Evolutionary conservation across 30 jellyfish, hydroid and myxozoan species (phyloP).

Genomic region (Clytia hemisphaerica): DNA sequence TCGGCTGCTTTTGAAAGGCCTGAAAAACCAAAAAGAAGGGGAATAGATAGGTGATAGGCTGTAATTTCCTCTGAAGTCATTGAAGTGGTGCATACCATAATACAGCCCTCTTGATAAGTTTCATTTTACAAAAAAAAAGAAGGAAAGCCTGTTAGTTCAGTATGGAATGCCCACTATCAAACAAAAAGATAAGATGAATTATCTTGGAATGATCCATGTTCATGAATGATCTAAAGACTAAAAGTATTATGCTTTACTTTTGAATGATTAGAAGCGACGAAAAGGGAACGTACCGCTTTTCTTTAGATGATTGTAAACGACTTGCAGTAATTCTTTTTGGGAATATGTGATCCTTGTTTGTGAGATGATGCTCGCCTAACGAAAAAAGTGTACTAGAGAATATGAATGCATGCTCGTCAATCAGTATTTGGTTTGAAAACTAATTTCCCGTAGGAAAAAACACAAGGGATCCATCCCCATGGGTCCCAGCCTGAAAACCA

Average conservation of each 20-base stretch:
- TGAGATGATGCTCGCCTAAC: conserved; percentile 63
- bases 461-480: neutral
- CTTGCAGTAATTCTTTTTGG: conserved; percentile 67
- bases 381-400: neutral
- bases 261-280: too few relatives aligned
- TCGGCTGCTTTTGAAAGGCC: conserved; percentile 24
- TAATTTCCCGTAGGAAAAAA: neutral
- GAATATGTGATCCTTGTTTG: conserved; percentile 77
- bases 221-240: conserved; percentile 8
- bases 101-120: too few relatives aligned
- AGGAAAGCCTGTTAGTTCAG: too few relatives aligned
- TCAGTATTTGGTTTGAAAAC: neutral
- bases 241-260: too few relatives aligned
- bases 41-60: neutral
- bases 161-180: too few relatives aligned
- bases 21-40: neutral
- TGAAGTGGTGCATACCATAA: too few relatives aligned
- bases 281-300: conserved; percentile 38
- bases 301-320: conserved; percentile 41
- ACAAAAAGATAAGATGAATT: too few relatives aligned
- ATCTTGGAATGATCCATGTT: conserved; percentile 19
- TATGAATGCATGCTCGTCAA: neutral
- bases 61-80: too few relatives aligned
- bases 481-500: neutral
- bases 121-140: too few relatives aligned